Evolutionary conservation across 2,888 invertebrate genomes (phyloP).

Genomic region (Papilio elwesi): DNA sequence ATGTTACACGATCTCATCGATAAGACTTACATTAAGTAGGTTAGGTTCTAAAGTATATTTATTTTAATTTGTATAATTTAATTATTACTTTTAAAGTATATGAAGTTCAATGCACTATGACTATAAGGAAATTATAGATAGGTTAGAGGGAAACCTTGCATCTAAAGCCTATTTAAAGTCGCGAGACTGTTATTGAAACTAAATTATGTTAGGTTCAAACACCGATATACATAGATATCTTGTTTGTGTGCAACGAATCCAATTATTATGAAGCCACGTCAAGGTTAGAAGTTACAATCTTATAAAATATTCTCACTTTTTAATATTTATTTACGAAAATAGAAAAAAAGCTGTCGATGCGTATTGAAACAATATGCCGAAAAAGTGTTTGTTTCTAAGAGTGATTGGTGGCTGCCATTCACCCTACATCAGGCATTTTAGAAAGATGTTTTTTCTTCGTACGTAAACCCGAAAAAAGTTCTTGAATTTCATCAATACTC

Average conservation of each 20-base stretch:
- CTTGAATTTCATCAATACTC: not conserved
- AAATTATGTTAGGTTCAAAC: slow-evolving; percentile 26
- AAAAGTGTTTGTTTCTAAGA: too few relatives aligned
- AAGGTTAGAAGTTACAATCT: not conserved
- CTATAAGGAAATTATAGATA: not conserved
- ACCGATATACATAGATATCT: slow-evolving; percentile 10
- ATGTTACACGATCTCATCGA: too few relatives aligned
- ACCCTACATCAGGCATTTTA: too few relatives aligned
- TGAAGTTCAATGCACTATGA: too few relatives aligned
- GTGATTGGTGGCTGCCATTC: too few relatives aligned
- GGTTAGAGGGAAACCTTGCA: not conserved
- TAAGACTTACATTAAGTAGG: too few relatives aligned
- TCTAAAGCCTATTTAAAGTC: slow-evolving; percentile 8
- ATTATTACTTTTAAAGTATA: too few relatives aligned
- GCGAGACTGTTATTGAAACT: slow-evolving; percentile 18
- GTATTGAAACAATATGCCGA: too few relatives aligned
- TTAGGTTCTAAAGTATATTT: too few relatives aligned
- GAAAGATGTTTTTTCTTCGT: not conserved
- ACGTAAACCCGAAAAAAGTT: not conserved
- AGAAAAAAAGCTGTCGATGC: not conserved
- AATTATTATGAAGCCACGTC: not conserved
- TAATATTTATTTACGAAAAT: not conserved
- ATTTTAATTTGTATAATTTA: too few relatives aligned
- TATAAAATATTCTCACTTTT: too few relatives aligned
- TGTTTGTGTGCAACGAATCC: slow-evolving; percentile 14